Conservation (phyloP, 2,113 vertebrate genomes). For the Nymphicus hollandicus region DNA sequence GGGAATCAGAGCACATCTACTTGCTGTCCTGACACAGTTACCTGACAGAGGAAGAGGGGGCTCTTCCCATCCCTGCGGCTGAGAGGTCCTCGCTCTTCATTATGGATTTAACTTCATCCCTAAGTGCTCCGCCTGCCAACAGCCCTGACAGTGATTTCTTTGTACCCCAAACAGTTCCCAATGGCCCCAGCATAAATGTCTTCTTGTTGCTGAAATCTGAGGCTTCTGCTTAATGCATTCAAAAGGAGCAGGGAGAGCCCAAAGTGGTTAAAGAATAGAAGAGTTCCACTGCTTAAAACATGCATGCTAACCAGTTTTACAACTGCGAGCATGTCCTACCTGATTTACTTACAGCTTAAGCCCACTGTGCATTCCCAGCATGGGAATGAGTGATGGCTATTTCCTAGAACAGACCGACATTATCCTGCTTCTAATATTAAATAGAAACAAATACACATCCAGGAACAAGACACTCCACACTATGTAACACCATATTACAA, state of each 20-base stretch:
- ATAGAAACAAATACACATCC: background rate
- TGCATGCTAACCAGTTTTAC: background rate
- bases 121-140: background rate
- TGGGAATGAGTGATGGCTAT: background rate
- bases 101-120: background rate
- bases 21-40: background rate
- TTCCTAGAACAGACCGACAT: background rate
- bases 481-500: background rate
- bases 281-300: background rate
- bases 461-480: background rate
- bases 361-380: background rate
- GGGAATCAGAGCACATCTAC: rapidly evolving
- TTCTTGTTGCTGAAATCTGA: background rate
- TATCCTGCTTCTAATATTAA: background rate
- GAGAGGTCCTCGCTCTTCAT: rapidly evolving
- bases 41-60: background rate
- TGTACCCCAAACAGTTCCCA: background rate
- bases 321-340: background rate
- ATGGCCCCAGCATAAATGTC: background rate
- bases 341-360: background rate
- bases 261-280: background rate
- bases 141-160: background rate
- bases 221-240: background rate
- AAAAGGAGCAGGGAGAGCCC: background rate
- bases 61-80: background rate